Conservation (phyloP, 2,797 vertebrate genomes). For the Kryptolebias ocellatus region DNA sequence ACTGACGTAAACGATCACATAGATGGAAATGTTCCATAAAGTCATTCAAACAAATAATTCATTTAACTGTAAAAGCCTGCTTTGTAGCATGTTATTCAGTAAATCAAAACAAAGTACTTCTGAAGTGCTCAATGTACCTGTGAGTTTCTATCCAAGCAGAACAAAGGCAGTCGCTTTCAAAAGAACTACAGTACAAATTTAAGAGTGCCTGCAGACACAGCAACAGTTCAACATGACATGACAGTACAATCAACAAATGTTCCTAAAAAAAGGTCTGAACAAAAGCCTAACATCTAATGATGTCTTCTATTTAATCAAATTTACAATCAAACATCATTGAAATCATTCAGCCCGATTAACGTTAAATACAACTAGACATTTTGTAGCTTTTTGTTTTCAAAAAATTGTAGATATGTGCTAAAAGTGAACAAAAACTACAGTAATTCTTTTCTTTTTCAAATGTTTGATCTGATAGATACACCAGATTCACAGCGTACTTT, state of each 20-base stretch:
- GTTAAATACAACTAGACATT: too few species aligned
- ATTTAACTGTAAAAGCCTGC: neutral
- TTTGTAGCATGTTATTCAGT: neutral
- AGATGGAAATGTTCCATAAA: conserved; percentile 6
- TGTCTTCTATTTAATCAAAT: neutral
- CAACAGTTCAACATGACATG: neutral
- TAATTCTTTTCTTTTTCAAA: too few species aligned
- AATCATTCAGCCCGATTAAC: too few species aligned
- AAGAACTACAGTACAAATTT: neutral
- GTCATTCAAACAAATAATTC: neutral
- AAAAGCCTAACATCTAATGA: neutral
- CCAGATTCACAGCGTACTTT: too few species aligned
- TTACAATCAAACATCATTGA: neutral
- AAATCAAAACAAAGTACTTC: conserved; percentile 11
- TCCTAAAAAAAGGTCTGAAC: neutral
- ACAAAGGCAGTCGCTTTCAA: conserved; percentile 1
- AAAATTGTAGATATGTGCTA: too few species aligned
- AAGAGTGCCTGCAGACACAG: neutral
- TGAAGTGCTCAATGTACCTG: conserved; percentile 1
- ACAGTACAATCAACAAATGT: neutral
- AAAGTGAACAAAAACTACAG: too few species aligned
- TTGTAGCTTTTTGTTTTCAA: too few species aligned
- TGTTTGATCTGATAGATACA: too few species aligned
- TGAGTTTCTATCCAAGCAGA: conserved; percentile 5
- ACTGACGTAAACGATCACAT: conserved; percentile 18